Base-by-base conservation (phyloP, 2,797 vertebrate genomes). In the Characodon lateralis region DNA sequence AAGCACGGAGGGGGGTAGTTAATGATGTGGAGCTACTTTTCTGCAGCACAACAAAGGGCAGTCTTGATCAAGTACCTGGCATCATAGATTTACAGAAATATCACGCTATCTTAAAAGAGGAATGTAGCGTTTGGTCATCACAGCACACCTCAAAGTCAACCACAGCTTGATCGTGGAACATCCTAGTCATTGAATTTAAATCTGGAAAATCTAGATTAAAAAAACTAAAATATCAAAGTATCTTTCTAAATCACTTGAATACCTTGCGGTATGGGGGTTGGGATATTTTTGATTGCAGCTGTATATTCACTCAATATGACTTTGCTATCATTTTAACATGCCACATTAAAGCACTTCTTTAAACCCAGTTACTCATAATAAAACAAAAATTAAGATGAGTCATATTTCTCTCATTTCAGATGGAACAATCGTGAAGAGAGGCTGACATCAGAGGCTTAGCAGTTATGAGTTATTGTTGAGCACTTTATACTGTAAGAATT, bases 361-460 rank as follows among this genome's bases (percentile, higher is more conserved):
- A 70, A 82, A 1, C 70, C 14, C 50, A 63, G 53, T 76, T 6
- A 31, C 4, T 56, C 12, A 26, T 31, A 9, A 53, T 31, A 59
- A 65, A 59, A 65, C 24, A 5, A 35, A 76, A 68, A 69, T 63
- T 76, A 71, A 78, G 24, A 3, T 2, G 6, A 68, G 9, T 5
- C 2, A 0, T 63, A 79, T 39, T 71, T 69, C 41, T 5, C 16
- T 80, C 22, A 16, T 83, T 90, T 72, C 86, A 95, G 93, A 81
- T 90, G 72, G 78, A 86, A 50, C 53, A 41, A 24, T 6, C 9
- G 9, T 51, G n/a, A 74, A 14, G 87, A 92, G 71, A 77, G 71
- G 73, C 78, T 87, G 87, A 88, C 79, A 3, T 92, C 88, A 55
- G 92, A 93, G 24, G 81, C 83, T 0, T 93, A 89, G 66, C 41